Percentiles rank a stretch among this genome's conserved stretches.
phyloP scores from a whole-genome alignment of 2,113 vertebrate genomes.

The Rynchops niger region DNA sequence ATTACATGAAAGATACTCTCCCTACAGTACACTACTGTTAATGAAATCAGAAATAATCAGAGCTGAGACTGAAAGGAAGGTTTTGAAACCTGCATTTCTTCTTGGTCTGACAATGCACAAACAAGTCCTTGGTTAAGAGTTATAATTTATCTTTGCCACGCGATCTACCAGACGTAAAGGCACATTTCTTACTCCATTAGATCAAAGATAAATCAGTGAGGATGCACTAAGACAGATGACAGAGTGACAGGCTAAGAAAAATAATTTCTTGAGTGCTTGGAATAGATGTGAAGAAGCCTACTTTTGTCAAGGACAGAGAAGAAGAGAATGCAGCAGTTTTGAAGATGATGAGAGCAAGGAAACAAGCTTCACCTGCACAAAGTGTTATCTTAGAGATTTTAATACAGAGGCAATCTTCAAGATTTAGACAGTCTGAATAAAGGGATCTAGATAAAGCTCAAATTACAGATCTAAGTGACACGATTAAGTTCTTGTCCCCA shows the following conservation, averaged over 20 bases:
- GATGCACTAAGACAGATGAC: slow-evolving; percentile 6
- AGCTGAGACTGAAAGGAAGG: neutral
- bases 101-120: neutral
- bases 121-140: neutral
- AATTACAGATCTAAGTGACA: slow-evolving; percentile 39
- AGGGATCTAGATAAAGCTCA: slow-evolving; percentile 18
- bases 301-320: slow-evolving; percentile 45
- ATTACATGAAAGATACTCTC: neutral
- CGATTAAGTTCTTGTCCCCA: neutral
- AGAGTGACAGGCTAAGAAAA: slow-evolving; percentile 43
- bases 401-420: slow-evolving; percentile 35
- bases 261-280: slow-evolving; percentile 41
- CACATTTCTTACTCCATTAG: slow-evolving; percentile 27
- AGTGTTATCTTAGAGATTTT: slow-evolving; percentile 43
- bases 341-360: slow-evolving; percentile 33
- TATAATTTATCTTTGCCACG: neutral
- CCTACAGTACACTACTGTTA: neutral
- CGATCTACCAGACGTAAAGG: neutral
- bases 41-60: neutral
- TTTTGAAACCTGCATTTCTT: neutral
- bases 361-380: neutral
- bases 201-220: slow-evolving; percentile 21
- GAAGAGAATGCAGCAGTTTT: neutral
- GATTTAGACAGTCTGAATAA: slow-evolving; percentile 45
- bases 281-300: slow-evolving; percentile 35